Evolutionary conservation across 1,140 invertebrate species (phyloP), one percentile per base, ranked within the genome.

Genomic region (Dysdera silvatica): DNA sequence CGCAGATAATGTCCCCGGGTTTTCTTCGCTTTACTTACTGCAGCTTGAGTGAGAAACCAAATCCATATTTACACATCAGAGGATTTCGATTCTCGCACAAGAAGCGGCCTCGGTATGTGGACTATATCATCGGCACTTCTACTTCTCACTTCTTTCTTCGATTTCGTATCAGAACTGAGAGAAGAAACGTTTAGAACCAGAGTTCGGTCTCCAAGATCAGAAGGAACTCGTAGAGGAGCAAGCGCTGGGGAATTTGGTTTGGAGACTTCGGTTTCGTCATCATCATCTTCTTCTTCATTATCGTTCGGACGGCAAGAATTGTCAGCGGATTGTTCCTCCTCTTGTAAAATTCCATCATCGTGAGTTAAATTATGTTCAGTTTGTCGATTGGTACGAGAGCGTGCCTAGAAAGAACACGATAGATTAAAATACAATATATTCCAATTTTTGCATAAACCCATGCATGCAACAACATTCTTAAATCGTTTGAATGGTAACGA

Each of bases 81-180:
- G 14, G 60, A 62, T 24, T 62, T 62, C 6, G 60, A 62, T 41
- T 54, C 53, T 37, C 60, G 47, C 18, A 62, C 47, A 5, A 37
- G 5, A 35, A 37, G 48, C 8, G 60, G 47, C 23, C 49, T 55
- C 3, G 60, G 60, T 40, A 48, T 62, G 12, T 55, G 20, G 10
- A 45, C 52, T 29, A 62, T 31, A 32, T 62, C 60, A 24, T 62
- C 60, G n/a, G 49, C 60, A 28, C 60, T 62, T 18, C 60, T 29
- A 24, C 60, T 62, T 14, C 60, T 20, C n/a, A 18, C 37, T 48
- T 62, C 60, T 4, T 24, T 20, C 26, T 32, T 56, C 24, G 47
- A 49, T 10, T 23, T 28, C 26, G 47, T 14, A 8, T 26, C 47
- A 23, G n/a, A 23, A 45, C n/a, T n/a, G 35, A 10, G 35, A 37